Percentiles rank a stretch among this genome's conserved stretches.
Conservation (phyloP, 2,113 vertebrate genomes). For the Nansenia antarctica region DNA sequence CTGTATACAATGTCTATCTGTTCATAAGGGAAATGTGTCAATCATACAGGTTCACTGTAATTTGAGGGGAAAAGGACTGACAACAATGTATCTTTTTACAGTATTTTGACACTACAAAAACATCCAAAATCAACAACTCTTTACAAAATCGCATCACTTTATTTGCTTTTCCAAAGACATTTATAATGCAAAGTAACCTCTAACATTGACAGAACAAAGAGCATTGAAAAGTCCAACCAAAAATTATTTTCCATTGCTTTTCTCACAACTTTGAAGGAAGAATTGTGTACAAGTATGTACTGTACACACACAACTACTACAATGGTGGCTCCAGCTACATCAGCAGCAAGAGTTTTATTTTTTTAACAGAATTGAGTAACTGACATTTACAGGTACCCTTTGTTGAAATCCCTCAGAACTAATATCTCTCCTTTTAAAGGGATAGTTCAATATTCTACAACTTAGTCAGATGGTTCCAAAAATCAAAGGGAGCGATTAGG, state of each 20-base stretch:
- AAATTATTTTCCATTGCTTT: neutral
- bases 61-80: neutral
- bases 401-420: neutral
- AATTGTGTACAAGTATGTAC: neutral
- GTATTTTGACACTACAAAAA: neutral
- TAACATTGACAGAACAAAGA: neutral
- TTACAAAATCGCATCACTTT: neutral
- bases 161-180: neutral
- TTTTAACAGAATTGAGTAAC: neutral
- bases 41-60: neutral
- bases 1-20: conserved; percentile 15
- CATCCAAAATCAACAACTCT: neutral
- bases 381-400: neutral
- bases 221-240: neutral
- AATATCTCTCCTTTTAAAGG: neutral
- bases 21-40: neutral
- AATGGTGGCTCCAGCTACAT: neutral
- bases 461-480: no score
- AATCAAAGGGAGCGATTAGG: neutral
- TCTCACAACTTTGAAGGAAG: neutral
- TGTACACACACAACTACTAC: neutral
- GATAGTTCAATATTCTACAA: no score
- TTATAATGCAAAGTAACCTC: neutral
- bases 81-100: neutral
- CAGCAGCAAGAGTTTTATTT: neutral